phyloP scores from a whole-genome alignment of 1,140 invertebrate species.

The Geopemphigus sp. region DNA sequence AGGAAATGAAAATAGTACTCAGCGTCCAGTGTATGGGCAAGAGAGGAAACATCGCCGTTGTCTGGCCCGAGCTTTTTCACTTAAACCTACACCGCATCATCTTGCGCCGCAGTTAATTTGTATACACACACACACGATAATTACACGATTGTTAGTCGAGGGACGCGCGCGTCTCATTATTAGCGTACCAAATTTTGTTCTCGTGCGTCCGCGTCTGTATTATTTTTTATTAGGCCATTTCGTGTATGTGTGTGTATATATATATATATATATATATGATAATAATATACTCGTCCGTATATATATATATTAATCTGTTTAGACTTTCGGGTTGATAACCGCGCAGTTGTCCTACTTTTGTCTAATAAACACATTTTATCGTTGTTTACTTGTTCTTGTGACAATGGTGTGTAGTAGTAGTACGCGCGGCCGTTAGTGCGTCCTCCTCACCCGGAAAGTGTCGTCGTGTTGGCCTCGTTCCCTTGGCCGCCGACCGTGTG shows the following conservation, averaged over 20 bases:
- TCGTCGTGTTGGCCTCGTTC: too few relatives aligned
- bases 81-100: not conserved
- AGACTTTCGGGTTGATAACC: slow-evolving; percentile 38
- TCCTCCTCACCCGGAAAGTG: too few relatives aligned
- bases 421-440: too few relatives aligned
- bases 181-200: too few relatives aligned
- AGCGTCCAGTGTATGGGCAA: not conserved
- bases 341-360: slow-evolving; percentile 45
- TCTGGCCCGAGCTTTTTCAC: not conserved
- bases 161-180: too few relatives aligned
- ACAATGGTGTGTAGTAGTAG: not conserved
- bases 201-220: not conserved
- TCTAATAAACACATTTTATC: slow-evolving; percentile 49
- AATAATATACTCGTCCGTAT: too few relatives aligned
- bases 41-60: slow-evolving; percentile 9
- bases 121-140: too few relatives aligned
- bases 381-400: slow-evolving; percentile 38
- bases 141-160: too few relatives aligned
- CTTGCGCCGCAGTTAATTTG: slow-evolving; percentile 2
- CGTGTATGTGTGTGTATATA: not conserved
- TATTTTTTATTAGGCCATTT: slow-evolving; percentile 22
- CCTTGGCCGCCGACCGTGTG: too few relatives aligned
- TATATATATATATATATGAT: slow-evolving; percentile 14
- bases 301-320: slow-evolving; percentile 43
- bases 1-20: too few relatives aligned